Evolutionary conservation across 2,797 vertebrate species (phyloP), one percentile per base, ranked within the genome.

Genomic region (Rhodeus uyekii): DNA sequence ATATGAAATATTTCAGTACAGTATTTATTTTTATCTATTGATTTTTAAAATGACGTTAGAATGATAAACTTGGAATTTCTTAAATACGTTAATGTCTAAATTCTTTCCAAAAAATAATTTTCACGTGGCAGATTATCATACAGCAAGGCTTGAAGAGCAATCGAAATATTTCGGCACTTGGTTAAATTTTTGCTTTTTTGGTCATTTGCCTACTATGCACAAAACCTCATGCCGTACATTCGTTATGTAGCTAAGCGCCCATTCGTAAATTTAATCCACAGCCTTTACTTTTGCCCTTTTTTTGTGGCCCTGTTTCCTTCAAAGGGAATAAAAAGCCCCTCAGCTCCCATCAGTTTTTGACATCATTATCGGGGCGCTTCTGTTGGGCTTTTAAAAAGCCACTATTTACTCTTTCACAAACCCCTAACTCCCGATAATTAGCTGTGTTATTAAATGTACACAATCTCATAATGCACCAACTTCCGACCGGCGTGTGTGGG

Each of bases 391-490:
- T 89, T 84, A 84, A 85, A 92, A 92, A 90, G 83, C 73, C 77
- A 83, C 88, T 87, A 87, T 93, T 93, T 91, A 83, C 60, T 13
- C 84, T 89, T 90, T 93, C 75, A 85, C 80, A 84, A 85, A 67
- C 78, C 84, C 77, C 74, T 89, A 82, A 80, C 90, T 91, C 92
- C 39, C 72, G 64, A 83, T 86, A 92, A 93, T 93, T 94, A 93
- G 84, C 87, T 36, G 86, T 92, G 93, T 94, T 92, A 92, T 95
- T 94, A 91, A 93, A 86, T 91, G 92, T 94, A 93, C 91, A 89
- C 91, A 90, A 89, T 95, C 92, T 94, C 84, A 85, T 90, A 94
- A 95, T 95, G 91, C 93, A 92, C 87, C 93, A 91, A 94, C 94
- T 96, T 95, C 94, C 94, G 92, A 90, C 90, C 87, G 89, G 55